Percentiles rank a stretch among this genome's conserved stretches.
phyloP scores from a whole-genome alignment of 2,888 invertebrate genomes.

The Chironomus riparius region DNA sequence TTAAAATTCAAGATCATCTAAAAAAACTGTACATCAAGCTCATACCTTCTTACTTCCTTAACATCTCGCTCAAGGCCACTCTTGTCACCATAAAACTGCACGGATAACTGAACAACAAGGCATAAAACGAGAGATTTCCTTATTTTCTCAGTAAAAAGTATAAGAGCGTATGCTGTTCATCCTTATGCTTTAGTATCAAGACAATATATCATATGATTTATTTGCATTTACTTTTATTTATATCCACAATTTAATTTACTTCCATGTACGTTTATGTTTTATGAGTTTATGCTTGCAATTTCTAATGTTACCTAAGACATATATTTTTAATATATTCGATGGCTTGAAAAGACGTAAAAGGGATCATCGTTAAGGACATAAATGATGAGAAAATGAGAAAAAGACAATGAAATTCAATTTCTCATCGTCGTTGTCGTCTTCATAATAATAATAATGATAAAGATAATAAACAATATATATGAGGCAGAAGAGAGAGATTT shows the following conservation, averaged over 20 bases:
- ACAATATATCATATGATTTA: background rate
- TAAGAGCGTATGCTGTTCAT: no score
- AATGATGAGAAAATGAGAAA: slow-evolving; percentile 1
- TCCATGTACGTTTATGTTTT: background rate
- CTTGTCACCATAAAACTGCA: no score
- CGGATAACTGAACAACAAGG: no score
- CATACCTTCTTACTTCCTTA: no score
- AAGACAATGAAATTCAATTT: slow-evolving; percentile 11
- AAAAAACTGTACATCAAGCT: no score
- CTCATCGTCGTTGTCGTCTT: background rate
- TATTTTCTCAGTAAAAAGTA: no score
- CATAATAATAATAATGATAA: background rate
- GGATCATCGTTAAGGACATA: background rate
- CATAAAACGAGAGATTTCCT: no score
- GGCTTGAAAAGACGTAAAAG: background rate
- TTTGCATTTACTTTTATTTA: background rate
- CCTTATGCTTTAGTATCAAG: background rate
- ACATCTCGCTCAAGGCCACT: no score
- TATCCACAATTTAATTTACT: background rate
- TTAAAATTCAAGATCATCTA: no score
- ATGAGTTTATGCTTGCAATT: background rate
- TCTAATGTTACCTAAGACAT: background rate
- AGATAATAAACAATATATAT: slow-evolving; percentile 1
- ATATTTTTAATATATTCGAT: background rate
- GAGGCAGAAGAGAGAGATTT: background rate